Conservation (phyloP, 64 coral and sea anemone species). For the Actinia tenebrosa region DNA sequence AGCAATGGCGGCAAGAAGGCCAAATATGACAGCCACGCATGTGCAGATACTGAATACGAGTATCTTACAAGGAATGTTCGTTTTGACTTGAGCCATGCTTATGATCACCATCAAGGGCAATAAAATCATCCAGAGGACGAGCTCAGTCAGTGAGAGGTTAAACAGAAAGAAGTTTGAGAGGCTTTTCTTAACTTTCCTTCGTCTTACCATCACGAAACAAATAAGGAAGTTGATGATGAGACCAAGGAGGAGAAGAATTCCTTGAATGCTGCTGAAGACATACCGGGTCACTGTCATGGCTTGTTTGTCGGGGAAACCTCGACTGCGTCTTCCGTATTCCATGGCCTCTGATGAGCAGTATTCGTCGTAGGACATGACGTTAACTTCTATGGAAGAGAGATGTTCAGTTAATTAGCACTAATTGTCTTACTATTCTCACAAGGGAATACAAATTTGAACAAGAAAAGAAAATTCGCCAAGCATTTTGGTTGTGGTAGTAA, state of each 20-base stretch:
- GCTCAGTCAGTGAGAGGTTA: constrained; percentile 8
- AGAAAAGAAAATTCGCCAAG: no score
- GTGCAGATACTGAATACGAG: constrained; percentile 9
- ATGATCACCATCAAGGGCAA: neutral
- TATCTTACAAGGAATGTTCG: constrained; percentile 12
- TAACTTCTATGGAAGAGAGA: neutral
- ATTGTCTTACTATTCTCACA: no score
- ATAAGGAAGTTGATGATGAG: constrained; percentile 10
- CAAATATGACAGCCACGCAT: constrained; percentile 8
- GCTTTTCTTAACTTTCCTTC: neutral
- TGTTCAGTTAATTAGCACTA: no score
- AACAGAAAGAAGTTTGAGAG: constrained; percentile 12
- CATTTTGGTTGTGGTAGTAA: no score
- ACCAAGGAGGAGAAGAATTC: neutral
- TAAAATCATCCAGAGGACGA: constrained; percentile 1
- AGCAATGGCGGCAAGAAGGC: constrained; percentile 7
- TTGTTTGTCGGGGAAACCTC: constrained; percentile 17
- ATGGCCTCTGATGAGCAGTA: neutral
- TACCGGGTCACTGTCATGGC: neutral
- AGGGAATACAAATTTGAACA: no score
- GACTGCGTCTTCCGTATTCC: neutral
- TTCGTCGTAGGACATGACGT: neutral
- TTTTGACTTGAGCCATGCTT: neutral
- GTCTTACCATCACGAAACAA: constrained; percentile 16
- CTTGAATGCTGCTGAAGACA: constrained; percentile 5